A percentile compares a stretch with the other conserved stretches of the same genome.
Evolutionary conservation across 92 coral and sea anemone species (phyloP).

Genomic region (Muricea muricata): DNA sequence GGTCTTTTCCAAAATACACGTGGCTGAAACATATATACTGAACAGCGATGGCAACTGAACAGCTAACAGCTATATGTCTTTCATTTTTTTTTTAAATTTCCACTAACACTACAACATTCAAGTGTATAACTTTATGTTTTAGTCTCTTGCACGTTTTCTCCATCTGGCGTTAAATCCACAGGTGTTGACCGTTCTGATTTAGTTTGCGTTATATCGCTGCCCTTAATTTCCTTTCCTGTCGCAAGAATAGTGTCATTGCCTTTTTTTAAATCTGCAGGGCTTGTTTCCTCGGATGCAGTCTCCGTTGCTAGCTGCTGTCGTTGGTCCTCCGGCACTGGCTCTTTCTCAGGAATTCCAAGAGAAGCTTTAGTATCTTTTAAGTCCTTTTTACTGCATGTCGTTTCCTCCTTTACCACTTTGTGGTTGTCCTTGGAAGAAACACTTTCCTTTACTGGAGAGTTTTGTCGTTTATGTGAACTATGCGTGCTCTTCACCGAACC

Average conservation of each 20-base stretch:
- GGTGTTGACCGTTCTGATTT: background rate
- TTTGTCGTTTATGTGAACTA: background rate
- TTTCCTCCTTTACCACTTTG: background rate
- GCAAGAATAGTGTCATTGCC: background rate
- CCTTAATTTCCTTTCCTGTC: background rate
- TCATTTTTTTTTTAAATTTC: too few species aligned
- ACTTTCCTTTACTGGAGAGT: slow-evolving; percentile 12
- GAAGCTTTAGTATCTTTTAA: background rate
- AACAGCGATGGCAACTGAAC: too few species aligned
- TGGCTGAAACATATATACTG: background rate
- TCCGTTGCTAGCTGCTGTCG: background rate
- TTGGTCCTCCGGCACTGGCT: slow-evolving; percentile 5
- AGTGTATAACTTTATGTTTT: background rate
- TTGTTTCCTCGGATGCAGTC: background rate
- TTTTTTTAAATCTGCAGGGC: background rate
- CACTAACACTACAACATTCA: too few species aligned
- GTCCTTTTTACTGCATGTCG: background rate
- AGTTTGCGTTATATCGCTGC: slow-evolving; percentile 4
- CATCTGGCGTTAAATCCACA: background rate
- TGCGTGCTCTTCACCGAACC: background rate
- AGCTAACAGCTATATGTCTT: too few species aligned
- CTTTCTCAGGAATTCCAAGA: background rate
- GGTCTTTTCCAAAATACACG: background rate
- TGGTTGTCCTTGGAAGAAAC: background rate
- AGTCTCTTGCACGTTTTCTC: background rate